Percentiles rank a stretch among this genome's conserved stretches.
Conservation (phyloP, 2,888 invertebrate species). For the Unio delphinus region DNA sequence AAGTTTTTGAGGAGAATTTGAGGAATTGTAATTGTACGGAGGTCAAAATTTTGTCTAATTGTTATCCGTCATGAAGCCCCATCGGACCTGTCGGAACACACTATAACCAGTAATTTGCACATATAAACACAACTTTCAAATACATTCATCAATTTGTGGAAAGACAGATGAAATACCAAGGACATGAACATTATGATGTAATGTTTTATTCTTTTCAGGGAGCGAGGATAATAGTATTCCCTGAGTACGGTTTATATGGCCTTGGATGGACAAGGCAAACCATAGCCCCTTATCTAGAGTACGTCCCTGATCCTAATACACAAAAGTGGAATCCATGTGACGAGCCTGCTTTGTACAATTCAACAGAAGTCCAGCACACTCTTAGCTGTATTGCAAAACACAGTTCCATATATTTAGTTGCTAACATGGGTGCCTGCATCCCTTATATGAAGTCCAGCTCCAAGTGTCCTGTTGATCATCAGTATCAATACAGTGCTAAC, state of each 20-base stretch:
- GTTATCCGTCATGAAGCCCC: too few relatives aligned
- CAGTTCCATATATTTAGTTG: slow-evolving; percentile 16
- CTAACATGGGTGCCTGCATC: slow-evolving; percentile 7
- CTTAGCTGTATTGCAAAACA: slow-evolving; percentile 16
- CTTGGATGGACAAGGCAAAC: slow-evolving; percentile 4
- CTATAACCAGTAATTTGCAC: too few relatives aligned
- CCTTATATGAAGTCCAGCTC: slow-evolving; percentile 1
- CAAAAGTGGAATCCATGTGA: slow-evolving; percentile 36
- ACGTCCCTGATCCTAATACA: slow-evolving; percentile 10
- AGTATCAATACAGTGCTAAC: too few relatives aligned
- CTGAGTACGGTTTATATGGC: slow-evolving; percentile 76
- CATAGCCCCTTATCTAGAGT: slow-evolving; percentile 12
- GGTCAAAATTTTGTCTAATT: too few relatives aligned
- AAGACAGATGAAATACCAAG: too few relatives aligned
- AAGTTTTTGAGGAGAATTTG: too few relatives aligned
- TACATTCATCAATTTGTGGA: too few relatives aligned
- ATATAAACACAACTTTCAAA: neutral
- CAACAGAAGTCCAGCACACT: slow-evolving; percentile 7
- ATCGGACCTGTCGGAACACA: too few relatives aligned
- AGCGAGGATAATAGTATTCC: slow-evolving; percentile 84
- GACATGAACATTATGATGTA: too few relatives aligned
- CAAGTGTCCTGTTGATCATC: too few relatives aligned
- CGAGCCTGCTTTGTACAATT: slow-evolving; percentile 1
- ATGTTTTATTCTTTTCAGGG: slow-evolving; percentile 71
- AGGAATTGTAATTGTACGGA: too few relatives aligned